These are phyloP conservation scores for Diadumene lineata DNA, from an alignment of 92 coral and sea anemone species.

Conservation along the genomic window DNA sequence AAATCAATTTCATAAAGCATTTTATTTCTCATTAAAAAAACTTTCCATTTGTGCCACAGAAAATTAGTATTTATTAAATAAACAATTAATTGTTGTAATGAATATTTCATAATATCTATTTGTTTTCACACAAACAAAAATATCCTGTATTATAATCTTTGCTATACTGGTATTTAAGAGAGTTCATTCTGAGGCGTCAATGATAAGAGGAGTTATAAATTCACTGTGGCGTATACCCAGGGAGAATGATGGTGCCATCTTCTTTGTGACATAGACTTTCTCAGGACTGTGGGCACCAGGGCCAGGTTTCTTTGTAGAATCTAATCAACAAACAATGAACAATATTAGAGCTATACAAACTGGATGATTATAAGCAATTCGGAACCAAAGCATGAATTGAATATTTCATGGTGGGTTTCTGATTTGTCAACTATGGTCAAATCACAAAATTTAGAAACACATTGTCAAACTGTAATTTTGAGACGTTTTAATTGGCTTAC, in stretches of 20 bases:
- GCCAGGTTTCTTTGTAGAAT: conserved; percentile 91
- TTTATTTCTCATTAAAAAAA: not conserved
- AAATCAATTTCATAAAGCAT: too few species aligned
- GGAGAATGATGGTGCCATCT: conserved; percentile 68
- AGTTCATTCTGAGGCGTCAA: conserved; percentile 80
- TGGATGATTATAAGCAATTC: not conserved
- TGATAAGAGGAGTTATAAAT: conserved; percentile 88
- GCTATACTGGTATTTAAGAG: not conserved
- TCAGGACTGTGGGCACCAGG: conserved; percentile 99
- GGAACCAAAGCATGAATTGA: too few species aligned
- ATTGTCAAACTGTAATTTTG: too few species aligned
- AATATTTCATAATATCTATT: not conserved
- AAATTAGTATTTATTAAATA: too few species aligned
- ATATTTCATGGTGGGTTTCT: too few species aligned
- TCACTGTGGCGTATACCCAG: conserved; percentile 97
- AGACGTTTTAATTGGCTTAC: too few species aligned
- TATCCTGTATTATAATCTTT: not conserved
- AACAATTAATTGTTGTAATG: too few species aligned
- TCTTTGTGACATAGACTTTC: conserved; percentile 79
- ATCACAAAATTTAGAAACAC: too few species aligned
- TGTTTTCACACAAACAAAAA: conserved; percentile 11
- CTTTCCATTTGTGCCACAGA: not conserved
- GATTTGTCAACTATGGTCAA: too few species aligned
- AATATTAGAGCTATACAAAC: too few species aligned
- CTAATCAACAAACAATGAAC: conserved; percentile 34